Conservation (phyloP, 2,113 vertebrate species). For the Campylorhamphus procurvoides region DNA sequence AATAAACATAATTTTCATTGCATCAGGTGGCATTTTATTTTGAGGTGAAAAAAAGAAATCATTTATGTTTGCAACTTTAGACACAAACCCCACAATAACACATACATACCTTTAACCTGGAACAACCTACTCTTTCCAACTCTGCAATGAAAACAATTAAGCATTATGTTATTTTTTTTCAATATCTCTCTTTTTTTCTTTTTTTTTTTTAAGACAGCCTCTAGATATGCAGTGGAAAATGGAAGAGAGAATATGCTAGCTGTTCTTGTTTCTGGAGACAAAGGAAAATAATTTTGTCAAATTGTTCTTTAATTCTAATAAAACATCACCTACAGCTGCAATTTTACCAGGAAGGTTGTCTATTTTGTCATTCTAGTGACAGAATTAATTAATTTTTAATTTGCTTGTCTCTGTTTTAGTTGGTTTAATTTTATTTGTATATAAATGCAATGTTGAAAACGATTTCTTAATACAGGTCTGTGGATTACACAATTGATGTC, state of each 20-base stretch:
- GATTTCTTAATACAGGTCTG: neutral
- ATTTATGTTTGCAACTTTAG: neutral
- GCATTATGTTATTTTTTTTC: neutral
- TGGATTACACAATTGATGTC: neutral
- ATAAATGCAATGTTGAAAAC: neutral
- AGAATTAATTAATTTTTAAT: neutral
- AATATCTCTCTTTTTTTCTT: neutral
- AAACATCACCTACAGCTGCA: neutral
- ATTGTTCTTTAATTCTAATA: neutral
- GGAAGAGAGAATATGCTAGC: neutral
- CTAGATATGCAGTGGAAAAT: neutral
- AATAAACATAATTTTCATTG: neutral
- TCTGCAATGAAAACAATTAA: neutral
- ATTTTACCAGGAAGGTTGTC: neutral
- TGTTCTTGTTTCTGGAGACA: neutral
- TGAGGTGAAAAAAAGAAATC: neutral
- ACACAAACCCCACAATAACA: rapidly evolving
- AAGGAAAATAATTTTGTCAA: neutral
- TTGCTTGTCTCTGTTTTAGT: neutral
- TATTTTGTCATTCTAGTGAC: neutral
- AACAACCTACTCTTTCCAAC: rapidly evolving
- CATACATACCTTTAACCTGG: neutral
- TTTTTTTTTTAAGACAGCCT: neutral
- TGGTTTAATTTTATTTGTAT: neutral
- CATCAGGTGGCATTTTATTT: neutral